Evolutionary conservation across 2,797 vertebrate species (phyloP).

Genomic region (Thamnophis elegans): DNA sequence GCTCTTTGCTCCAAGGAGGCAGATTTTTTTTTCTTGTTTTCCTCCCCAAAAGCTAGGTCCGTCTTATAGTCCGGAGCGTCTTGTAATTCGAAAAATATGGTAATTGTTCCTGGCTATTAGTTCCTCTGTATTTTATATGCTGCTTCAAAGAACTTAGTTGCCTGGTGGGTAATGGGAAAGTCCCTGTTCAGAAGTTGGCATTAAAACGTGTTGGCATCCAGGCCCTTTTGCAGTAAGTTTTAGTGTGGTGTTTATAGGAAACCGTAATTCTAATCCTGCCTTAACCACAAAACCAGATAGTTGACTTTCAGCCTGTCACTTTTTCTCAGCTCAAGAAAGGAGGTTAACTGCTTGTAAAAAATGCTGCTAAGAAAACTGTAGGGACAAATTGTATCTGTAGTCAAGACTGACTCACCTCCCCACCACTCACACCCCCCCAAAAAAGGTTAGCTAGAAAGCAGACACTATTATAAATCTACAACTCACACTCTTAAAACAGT

Average conservation of each 20-base stretch:
- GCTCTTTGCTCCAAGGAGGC: no score
- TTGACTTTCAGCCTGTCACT: background rate
- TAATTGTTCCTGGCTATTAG: background rate
- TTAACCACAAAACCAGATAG: background rate
- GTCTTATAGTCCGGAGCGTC: accelerated
- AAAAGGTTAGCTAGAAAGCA: background rate
- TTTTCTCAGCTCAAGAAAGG: background rate
- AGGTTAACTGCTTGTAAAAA: background rate
- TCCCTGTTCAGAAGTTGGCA: background rate
- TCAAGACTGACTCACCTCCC: background rate
- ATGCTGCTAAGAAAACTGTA: background rate
- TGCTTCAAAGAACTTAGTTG: background rate
- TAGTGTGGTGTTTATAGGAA: background rate
- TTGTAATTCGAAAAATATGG: no score
- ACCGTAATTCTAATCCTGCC: background rate
- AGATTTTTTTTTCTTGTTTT: no score
- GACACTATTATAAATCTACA: background rate
- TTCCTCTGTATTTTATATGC: background rate
- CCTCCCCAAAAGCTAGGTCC: no score
- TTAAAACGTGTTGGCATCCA: background rate
- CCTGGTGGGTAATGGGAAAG: background rate
- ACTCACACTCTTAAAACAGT: background rate
- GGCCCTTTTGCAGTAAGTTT: background rate
- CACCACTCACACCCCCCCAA: background rate
- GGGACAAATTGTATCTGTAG: background rate